Evolutionary conservation across 2,113 vertebrate genomes (phyloP), one percentile per base, ranked within the genome.

Genomic region (Spea multiplicata): DNA sequence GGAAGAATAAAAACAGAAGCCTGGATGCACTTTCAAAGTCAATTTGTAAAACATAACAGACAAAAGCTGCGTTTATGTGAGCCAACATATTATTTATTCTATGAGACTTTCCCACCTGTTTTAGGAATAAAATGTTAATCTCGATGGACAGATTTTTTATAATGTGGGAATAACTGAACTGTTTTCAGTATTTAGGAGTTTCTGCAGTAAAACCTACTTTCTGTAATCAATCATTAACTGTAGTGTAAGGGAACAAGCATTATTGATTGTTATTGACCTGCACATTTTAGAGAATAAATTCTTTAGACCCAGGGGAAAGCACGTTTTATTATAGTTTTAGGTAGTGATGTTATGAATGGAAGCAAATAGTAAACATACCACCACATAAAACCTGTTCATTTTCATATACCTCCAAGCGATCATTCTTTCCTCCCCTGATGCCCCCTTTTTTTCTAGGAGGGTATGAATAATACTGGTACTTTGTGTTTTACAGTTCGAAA

Each of bases 141-240:
- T 46, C 48, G 49, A 48, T 45, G 8, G 14, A 14, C 45, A 73
- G 46, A n/a, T n/a, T 45, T 30, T 49, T 74, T 44, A 49, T 6
- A 13, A 16, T 74, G 46, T 5, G 44, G 49, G 61, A 74, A 65
- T 67, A 75, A 6, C n/a, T 50, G 30, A 48, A 59, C 3, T 68
- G 57, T 55, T 67, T 67, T 55, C 55, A 44, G 30, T 75, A 8
- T 45, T n/a, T 67, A 52, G 65, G 47, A 30, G 57, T 65, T 78
- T 74, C 1, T 78, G 16, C 13, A 62, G 57, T 71, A 44, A 46
- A 47, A 12, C 62, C 16, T 7, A 49, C 62, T 78, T 71, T 48
- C 68, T 53, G 71, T 71, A 48, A 78, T 64, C 76, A 78, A 78
- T 78, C 55, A 78, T 78, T 78, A 78, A 78, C 59, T 52, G 48